A percentile compares a stretch with the other conserved stretches of the same genome.
Evolutionary conservation across 2,113 vertebrate genomes (phyloP).

Genomic region (Planiliza haematocheilus): DNA sequence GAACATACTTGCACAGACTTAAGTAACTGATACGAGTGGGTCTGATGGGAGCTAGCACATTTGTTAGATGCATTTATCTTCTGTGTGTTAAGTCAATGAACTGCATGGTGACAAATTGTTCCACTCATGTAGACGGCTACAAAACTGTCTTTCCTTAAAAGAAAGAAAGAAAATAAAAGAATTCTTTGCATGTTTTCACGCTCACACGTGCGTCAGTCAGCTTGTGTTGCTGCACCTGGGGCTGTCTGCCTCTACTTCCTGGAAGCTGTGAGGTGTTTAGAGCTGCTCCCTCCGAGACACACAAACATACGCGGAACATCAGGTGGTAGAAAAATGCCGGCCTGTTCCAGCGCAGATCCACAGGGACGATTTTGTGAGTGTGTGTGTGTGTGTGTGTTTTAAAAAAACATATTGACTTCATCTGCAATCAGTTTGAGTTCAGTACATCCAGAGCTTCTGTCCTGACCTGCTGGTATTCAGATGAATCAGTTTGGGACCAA

Average conservation of each 20-base stretch:
- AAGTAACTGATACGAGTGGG: no score
- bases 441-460: background rate
- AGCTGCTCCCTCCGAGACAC: conserved; percentile 38
- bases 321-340: conserved; percentile 20
- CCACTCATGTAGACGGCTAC: background rate
- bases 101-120: conserved; percentile 11
- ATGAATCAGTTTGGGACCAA: background rate
- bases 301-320: conserved; percentile 29
- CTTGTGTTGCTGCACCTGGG: conserved; percentile 77
- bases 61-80: conserved; percentile 18
- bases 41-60: background rate
- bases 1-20: no score
- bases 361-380: background rate
- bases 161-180: background rate
- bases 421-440: conserved; percentile 14
- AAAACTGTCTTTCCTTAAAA: background rate
- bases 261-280: conserved; percentile 45
- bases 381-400: no score
- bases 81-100: background rate
- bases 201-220: conserved; percentile 62
- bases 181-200: conserved; percentile 45
- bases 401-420: background rate
- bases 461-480: background rate
- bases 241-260: conserved; percentile 68
- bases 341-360: background rate